These are phyloP conservation scores for Nasonia vitripennis DNA, from an alignment of 1,140 invertebrate genomes.

Conservation along the genomic window DNA sequence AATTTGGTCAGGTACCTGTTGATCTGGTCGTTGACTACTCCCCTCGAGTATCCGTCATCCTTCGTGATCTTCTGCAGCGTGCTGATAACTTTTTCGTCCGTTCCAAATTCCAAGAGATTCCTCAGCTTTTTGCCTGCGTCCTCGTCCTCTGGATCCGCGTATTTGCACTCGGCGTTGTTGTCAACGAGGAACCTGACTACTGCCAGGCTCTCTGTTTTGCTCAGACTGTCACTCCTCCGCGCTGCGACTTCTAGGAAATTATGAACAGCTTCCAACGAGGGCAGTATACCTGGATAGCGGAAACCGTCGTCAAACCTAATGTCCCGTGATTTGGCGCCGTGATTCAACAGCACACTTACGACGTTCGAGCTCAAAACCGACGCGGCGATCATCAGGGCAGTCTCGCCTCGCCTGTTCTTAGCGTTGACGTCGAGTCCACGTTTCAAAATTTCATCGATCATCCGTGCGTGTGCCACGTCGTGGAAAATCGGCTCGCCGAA, in stretches of 20 bases:
- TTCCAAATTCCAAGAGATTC: conserved; percentile 24
- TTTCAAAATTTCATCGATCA: not conserved
- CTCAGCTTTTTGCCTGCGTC: not conserved
- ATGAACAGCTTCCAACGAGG: not conserved
- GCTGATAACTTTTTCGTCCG: not conserved
- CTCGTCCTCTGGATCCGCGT: not conserved
- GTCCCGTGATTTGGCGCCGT: not conserved
- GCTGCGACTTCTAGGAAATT: not conserved
- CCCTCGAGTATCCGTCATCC: not conserved
- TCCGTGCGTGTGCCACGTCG: no score
- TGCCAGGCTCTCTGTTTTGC: not conserved
- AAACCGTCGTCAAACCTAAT: not conserved
- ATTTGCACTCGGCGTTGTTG: not conserved
- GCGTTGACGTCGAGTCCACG: not conserved
- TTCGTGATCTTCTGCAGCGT: not conserved
- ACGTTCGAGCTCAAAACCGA: no score
- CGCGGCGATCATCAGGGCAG: not conserved
- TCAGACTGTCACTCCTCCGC: not conserved
- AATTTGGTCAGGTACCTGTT: not conserved
- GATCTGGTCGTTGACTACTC: not conserved
- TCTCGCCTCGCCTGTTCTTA: not conserved
- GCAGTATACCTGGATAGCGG: not conserved
- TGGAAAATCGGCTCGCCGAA: not conserved
- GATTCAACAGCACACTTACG: not conserved
- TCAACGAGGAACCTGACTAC: conserved; percentile 1